phyloP scores from a whole-genome alignment of 2,888 invertebrate genomes.

The Rotaria socialis region DNA sequence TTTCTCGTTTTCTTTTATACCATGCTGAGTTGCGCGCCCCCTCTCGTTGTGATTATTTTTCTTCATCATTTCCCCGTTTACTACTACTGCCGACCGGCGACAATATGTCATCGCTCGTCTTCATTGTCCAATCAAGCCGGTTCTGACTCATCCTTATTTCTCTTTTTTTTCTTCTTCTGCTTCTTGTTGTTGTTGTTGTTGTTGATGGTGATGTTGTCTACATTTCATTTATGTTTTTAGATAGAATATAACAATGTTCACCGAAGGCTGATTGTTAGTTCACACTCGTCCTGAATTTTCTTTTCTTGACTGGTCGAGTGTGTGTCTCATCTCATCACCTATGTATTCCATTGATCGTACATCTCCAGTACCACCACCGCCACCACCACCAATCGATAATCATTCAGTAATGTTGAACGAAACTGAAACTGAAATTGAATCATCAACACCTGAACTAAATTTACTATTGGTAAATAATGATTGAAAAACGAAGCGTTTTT shows the following conservation, averaged over 20 bases:
- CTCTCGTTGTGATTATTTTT: constrained; percentile 16
- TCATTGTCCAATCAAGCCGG: constrained; percentile 21
- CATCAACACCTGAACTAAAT: constrained; percentile 31
- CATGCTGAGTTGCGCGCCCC: not conserved
- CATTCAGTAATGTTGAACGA: constrained; percentile 10
- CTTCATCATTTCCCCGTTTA: constrained; percentile 5
- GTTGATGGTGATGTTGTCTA: not conserved
- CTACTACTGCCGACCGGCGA: constrained; percentile 18
- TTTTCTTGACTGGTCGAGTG: not conserved
- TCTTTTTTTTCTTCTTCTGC: not conserved
- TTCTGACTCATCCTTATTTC: constrained; percentile 25
- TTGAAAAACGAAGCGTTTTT: too few relatives aligned
- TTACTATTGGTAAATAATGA: not conserved
- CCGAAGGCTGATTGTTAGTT: not conserved
- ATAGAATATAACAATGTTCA: not conserved
- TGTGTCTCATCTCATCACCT: not conserved
- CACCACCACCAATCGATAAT: not conserved
- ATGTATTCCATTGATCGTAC: constrained; percentile 21
- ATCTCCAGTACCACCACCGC: not conserved
- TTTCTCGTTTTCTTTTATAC: not conserved
- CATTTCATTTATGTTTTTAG: not conserved
- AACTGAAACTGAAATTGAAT: constrained; percentile 15
- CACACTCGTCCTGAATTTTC: not conserved
- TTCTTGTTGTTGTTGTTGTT: not conserved
- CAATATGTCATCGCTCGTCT: not conserved